Conservation (phyloP, 1,140 invertebrate genomes). For the Tetragnatha versicolor region DNA sequence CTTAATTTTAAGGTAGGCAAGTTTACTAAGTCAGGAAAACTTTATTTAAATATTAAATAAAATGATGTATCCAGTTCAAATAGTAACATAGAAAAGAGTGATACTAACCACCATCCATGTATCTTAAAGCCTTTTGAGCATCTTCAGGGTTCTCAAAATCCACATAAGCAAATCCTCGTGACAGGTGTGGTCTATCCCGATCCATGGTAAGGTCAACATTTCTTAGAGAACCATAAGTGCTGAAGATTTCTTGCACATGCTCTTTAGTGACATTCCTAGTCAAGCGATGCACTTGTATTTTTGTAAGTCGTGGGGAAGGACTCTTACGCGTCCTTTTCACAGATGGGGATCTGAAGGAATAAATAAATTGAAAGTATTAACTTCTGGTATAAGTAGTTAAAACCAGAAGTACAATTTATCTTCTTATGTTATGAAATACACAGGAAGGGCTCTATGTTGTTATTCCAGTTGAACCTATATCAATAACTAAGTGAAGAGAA, state of each 20-base stretch:
- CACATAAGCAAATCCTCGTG: conserved; percentile 91
- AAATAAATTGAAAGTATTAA: background rate
- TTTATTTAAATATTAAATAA: too few species aligned
- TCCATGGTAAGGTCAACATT: conserved; percentile 88
- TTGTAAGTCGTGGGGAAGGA: conserved; percentile 79
- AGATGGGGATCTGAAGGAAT: background rate
- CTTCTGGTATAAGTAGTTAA: background rate
- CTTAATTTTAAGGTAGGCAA: too few species aligned
- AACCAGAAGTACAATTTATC: background rate
- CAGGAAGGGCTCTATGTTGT: conserved; percentile 64
- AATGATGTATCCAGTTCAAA: too few species aligned
- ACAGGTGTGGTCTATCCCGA: conserved; percentile 82
- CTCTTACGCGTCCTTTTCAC: conserved; percentile 72
- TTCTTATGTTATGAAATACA: background rate
- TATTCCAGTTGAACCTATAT: background rate
- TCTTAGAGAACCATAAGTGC: conserved; percentile 88
- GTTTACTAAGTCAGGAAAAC: too few species aligned
- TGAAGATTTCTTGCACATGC: conserved; percentile 95
- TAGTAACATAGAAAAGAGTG: too few species aligned
- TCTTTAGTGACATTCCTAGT: conserved; percentile 90
- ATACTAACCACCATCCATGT: conserved; percentile 94
- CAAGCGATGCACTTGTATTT: conserved; percentile 91
- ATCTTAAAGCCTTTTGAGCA: conserved; percentile 97
- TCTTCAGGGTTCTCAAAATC: conserved; percentile 93
- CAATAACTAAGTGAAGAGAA: background rate